Base-by-base conservation (phyloP, 2,888 invertebrate species). In the Arrhopalites spinosus region DNA sequence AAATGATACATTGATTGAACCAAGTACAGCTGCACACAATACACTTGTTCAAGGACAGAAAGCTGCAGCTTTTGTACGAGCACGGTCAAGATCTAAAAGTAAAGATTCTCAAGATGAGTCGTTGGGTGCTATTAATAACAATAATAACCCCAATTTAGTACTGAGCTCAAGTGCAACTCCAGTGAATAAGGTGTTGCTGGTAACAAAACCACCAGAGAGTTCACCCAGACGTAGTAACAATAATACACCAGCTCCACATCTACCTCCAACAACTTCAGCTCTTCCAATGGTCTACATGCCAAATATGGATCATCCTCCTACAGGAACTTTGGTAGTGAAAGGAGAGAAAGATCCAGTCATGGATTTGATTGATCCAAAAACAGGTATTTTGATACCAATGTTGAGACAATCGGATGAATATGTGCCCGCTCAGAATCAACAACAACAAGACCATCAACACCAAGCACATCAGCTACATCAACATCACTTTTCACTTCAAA, bases 381-480 rank as follows among this genome's bases (percentile, higher is more conserved):
- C 92, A 0, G 92, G 92, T 1, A 86, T 91, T 81, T 86, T 92
- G 45, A 90, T 90, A 75, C 90, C 90, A 0, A 90, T 91, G 89
- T 89, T 91, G 89, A 87, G 90, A 83, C 91, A 91, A 82, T 90
- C 90, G 67, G 91, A 91, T 83, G 92, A 91, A 83, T 90, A 90
- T 15, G 89, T 89, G 81, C 90, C 90, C 1, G 87, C 90, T 0
- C 7, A 17, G 7, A 15, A 5, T 23, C 20, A 20, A 20, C 59
- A 59, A 59, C 59, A 59, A 23, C 69, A 25, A 47, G 63, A 56
- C 15, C 72, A 72, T 63, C 25, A 11, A 11, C 36, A 23, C 15
- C 36, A 7, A n/a, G 1, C 53, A 17, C 61, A 27, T 15, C 72
- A 61, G 15, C 13, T 63, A 25, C 71, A 59, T 8, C 71, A 71